phyloP scores from a whole-genome alignment of 2,113 vertebrate genomes.

The Mastomys natalensis region DNA sequence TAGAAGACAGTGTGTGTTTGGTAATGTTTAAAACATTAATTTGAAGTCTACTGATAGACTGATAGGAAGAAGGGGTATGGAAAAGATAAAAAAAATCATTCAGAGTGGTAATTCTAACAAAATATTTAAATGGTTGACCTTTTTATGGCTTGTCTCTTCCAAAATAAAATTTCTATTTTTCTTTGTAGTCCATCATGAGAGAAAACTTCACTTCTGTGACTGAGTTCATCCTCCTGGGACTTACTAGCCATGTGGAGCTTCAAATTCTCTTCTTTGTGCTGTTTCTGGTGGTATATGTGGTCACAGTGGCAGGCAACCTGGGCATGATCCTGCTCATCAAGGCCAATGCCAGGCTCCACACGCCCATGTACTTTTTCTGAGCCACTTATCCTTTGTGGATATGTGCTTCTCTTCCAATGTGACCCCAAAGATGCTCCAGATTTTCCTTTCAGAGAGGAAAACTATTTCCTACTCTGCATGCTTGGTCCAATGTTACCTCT shows the following conservation, averaged over 20 bases:
- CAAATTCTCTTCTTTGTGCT: conserved; percentile 59
- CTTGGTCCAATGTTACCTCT: conserved; percentile 80
- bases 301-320: conserved; percentile 82
- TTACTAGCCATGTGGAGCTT: conserved; percentile 23
- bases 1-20: neutral
- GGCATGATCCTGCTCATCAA: conserved; percentile 77
- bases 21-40: neutral
- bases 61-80: neutral
- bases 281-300: conserved; percentile 74
- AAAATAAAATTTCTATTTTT: neutral
- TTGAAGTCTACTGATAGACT: neutral
- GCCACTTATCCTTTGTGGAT: conserved; percentile 84
- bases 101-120: neutral
- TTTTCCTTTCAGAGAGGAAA: conserved; percentile 76
- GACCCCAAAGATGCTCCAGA: conserved; percentile 85
- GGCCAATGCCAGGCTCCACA: conserved; percentile 77
- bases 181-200: neutral
- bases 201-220: conserved; percentile 46
- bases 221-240: conserved; percentile 72
- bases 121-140: rapidly evolving
- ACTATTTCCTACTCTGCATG: conserved; percentile 82
- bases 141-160: neutral
- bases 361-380: conserved; percentile 87
- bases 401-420: conserved; percentile 86
- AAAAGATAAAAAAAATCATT: neutral